Evolutionary conservation across 2,797 vertebrate genomes (phyloP), one percentile per base, ranked within the genome.

Genomic region (Nannoperca obscura): DNA sequence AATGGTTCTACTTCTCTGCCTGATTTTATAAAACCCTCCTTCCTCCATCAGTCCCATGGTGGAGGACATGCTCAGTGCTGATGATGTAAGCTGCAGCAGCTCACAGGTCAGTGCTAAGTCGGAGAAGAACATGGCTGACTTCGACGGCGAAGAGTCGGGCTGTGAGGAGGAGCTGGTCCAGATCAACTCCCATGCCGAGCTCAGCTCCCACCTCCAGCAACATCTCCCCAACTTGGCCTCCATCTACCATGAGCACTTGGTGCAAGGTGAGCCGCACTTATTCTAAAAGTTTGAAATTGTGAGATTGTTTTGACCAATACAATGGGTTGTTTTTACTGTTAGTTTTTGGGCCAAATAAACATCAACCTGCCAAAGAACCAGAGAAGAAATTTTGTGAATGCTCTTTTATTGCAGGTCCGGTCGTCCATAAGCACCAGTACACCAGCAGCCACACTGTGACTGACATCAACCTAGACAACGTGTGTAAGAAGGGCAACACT

Each of bases 51-150:
- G 98, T 52, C 97, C 98, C 59, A 97, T 97, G 96, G 97, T 97
- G 64, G 98, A 99, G 93, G 98, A 99, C 94, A 99, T 99, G 98
- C 91, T 99, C 83, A 99, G 98, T 60, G 97, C 98, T 2, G 98
- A 99, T 69, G 98, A 99, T 60, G 98, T 99, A 82, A 99, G 98
- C 92, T 99, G 98, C 91, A 99, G 98, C 94, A 99, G 98, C 91
- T 99, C 98, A 42, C 98, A 99, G 95, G 97, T 99, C 92, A 99
- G 98, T 86, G 98, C 98, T 86, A 99, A 99, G 93, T 99, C 98
- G 0, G 98, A 99, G 94, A 99, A 99, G 93, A 99, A 99, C 86
- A 99, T 99, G 98, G 98, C 98, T 3, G 98, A 99, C 93, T 99
- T 99, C 69, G 98, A 99, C 66, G 98, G 98, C 1, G 98, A 99